A percentile compares a stretch with the other conserved stretches of the same genome.
Conservation (phyloP, 2,113 vertebrate genomes). For the Otolemur garnettii region DNA sequence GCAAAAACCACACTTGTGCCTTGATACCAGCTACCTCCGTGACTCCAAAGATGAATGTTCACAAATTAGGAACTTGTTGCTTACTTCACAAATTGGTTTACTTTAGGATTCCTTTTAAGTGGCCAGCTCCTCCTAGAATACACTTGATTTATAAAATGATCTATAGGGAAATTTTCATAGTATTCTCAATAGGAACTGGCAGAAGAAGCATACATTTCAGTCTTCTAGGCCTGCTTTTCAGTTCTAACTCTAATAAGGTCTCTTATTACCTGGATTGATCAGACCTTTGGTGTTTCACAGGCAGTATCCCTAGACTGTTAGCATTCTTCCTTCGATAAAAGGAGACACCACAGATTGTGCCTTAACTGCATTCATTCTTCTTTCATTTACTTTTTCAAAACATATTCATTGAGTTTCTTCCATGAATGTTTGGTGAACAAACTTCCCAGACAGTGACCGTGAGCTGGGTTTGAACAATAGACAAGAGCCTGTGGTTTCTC, state of each 20-base stretch:
- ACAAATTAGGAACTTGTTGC: conserved; percentile 8
- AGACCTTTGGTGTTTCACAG: background rate
- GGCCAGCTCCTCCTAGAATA: background rate
- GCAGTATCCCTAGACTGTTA: background rate
- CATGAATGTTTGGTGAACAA: background rate
- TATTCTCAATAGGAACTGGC: background rate
- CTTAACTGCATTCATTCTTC: background rate
- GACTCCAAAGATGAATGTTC: conserved; percentile 1
- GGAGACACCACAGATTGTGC: background rate
- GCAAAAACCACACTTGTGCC: background rate
- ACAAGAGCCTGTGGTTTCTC: conserved; percentile 33
- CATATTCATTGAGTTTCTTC: background rate
- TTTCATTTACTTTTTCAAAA: background rate
- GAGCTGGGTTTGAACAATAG: background rate
- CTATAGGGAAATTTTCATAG: background rate
- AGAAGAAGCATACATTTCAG: background rate
- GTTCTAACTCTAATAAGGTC: background rate
- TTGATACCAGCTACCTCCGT: background rate
- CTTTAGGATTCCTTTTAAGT: conserved; percentile 48
- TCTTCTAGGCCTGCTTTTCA: conserved; percentile 20
- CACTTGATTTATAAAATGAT: conserved; percentile 58
- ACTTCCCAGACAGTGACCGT: background rate
- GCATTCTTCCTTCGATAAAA: background rate
- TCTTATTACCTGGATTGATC: background rate
- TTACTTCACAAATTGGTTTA: conserved; percentile 62